These are phyloP conservation scores for Lymantria monacha DNA, from an alignment of 2,888 invertebrate species.

Conservation along the genomic window DNA sequence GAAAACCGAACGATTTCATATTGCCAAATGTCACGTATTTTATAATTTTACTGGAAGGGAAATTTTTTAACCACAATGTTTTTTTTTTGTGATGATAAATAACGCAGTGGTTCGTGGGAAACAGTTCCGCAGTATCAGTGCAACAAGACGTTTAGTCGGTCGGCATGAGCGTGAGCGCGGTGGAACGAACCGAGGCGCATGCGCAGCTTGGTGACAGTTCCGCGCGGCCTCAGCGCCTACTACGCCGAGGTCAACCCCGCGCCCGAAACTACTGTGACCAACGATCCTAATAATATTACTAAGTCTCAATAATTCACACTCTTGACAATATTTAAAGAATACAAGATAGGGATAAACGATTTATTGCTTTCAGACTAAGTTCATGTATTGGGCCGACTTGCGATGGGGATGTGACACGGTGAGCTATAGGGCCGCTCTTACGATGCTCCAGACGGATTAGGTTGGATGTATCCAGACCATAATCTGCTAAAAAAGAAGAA, in stretches of 20 bases:
- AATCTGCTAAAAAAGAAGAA: no score
- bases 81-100: constrained; percentile 18
- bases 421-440: no score
- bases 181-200: constrained; percentile 70
- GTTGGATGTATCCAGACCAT: no score
- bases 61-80: constrained; percentile 25
- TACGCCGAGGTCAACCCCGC: constrained; percentile 56
- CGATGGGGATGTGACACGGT: no score
- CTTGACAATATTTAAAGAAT: neutral
- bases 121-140: constrained; percentile 28
- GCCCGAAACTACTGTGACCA: constrained; percentile 46
- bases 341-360: no score
- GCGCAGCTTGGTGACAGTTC: constrained; percentile 63
- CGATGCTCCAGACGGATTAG: no score
- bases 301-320: neutral
- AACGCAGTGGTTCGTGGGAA: constrained; percentile 45
- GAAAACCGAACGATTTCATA: constrained; percentile 11
- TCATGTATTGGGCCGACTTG: no score
- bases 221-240: constrained; percentile 59
- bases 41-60: constrained; percentile 15
- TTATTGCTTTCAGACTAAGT: no score
- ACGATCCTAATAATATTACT: neutral
- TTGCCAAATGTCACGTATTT: constrained; percentile 25
- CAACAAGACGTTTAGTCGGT: constrained; percentile 31
- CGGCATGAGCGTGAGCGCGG: constrained; percentile 51